Base-by-base conservation (phyloP, 2,797 vertebrate genomes). In the Gymnothorax reevesii region DNA sequence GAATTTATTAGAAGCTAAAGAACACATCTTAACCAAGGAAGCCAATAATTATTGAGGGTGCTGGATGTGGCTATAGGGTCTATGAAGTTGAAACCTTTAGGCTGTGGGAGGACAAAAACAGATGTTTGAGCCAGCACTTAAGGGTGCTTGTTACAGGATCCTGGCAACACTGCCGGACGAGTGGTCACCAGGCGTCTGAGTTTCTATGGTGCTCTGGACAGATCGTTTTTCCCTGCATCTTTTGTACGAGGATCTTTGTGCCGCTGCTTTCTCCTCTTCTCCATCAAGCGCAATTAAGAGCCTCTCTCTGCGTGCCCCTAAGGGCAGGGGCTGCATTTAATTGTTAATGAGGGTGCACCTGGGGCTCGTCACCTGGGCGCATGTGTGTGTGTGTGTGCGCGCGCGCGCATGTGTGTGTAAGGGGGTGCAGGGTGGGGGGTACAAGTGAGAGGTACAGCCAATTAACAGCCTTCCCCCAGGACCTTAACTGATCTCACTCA, bases 281-380 rank as follows among this genome's bases (percentile, higher is more conserved):
- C 42, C 62, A 84, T n/a, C 57, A 75, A 60, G 62, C 77, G 85
- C 87, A 89, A 89, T 89, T 80, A 88, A 25, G 77, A 87, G 87
- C 79, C 73, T 62, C 79, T 42, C 57, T 75, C 49, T 86, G 33
- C 33, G 71, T 64, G 79, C 88, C 79, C 87, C 90, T 9, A 86
- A 90, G 89, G 57, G 84, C 85, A 86, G 80, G 86, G 60, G 60
- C 89, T 88, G 88, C 87, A 88, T 91, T 95, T 80, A 93, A 95
- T 94, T 90, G 90, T 94, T 94, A 93, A 95, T 92, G 91, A 94
- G 88, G 87, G 90, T 0, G 42, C 13, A 80, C 88, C 89, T 87
- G 17, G 71, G 87, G 91, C 87, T 86, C 75, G 86, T 94, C 93
- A 93, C 89, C 91, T 92, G 92, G 92, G 91, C 90, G 86, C 60